Percentiles rank a stretch among this genome's conserved stretches.
Evolutionary conservation across 1,140 invertebrate genomes (phyloP).

Genomic region (Sinonovacula constricta): DNA sequence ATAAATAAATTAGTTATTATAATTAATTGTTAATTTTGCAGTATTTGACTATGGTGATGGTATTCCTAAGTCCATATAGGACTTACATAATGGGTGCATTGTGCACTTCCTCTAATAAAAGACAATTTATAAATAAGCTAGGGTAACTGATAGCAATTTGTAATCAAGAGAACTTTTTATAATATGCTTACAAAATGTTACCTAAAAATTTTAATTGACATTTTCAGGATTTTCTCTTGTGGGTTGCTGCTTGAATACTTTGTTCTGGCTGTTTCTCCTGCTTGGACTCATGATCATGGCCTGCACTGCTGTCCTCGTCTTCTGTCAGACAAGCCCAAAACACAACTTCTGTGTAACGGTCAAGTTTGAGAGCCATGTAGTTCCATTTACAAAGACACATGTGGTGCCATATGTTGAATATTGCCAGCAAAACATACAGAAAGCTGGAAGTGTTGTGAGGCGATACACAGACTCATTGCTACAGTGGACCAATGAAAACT

Average conservation of each 20-base stretch:
- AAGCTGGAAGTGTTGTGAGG: background rate
- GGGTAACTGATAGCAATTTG: too few species aligned
- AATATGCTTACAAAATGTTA: too few species aligned
- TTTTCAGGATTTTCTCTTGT: too few species aligned
- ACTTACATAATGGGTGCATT: too few species aligned
- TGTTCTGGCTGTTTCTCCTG: slow-evolving; percentile 23
- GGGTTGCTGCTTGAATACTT: slow-evolving; percentile 23
- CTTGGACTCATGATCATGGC: slow-evolving; percentile 15
- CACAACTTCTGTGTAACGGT: slow-evolving; percentile 40
- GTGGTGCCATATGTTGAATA: slow-evolving; percentile 13
- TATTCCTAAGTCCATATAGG: too few species aligned
- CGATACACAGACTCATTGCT: background rate
- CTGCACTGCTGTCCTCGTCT: background rate
- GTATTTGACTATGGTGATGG: too few species aligned
- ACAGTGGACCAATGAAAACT: slow-evolving; percentile 31
- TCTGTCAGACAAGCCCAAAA: slow-evolving; percentile 40
- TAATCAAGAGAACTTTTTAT: too few species aligned
- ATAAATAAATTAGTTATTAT: too few species aligned
- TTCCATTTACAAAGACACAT: slow-evolving; percentile 34
- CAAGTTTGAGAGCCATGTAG: slow-evolving; percentile 21
- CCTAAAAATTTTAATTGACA: too few species aligned
- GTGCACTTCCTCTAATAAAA: too few species aligned
- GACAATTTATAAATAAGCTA: too few species aligned
- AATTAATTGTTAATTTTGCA: too few species aligned
- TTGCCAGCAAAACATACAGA: background rate